phyloP scores from a whole-genome alignment of 2,113 vertebrate genomes.

The Callospermophilus lateralis region DNA sequence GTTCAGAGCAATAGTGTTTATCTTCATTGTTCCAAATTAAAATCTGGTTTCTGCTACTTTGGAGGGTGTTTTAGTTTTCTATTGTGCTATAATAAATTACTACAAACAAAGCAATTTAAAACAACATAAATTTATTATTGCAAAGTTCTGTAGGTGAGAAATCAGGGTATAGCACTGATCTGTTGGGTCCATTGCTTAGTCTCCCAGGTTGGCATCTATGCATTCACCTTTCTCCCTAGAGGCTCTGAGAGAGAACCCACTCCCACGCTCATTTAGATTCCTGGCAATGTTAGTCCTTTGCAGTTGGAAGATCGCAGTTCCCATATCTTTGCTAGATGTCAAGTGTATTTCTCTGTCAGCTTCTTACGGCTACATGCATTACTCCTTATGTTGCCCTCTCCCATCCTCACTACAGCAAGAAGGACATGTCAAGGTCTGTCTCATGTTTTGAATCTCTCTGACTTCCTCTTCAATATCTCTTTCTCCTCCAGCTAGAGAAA shows the following conservation, averaged over 20 bases:
- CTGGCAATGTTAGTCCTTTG: background rate
- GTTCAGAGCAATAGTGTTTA: background rate
- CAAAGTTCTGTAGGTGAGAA: background rate
- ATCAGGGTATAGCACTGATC: background rate
- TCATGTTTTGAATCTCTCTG: background rate
- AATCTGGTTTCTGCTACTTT: background rate
- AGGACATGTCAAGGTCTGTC: background rate
- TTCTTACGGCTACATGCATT: background rate
- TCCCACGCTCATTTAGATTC: background rate
- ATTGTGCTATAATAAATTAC: background rate
- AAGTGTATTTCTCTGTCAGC: background rate
- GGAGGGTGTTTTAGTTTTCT: background rate
- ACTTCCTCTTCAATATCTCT: background rate
- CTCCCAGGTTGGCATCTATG: background rate
- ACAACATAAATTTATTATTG: background rate
- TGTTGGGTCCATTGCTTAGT: background rate
- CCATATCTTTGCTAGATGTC: background rate
- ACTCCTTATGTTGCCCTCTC: background rate
- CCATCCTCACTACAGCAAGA: background rate
- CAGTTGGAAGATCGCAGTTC: background rate
- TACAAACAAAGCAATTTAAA: background rate
- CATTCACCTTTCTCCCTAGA: background rate
- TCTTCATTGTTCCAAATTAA: background rate
- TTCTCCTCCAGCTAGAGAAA: background rate
- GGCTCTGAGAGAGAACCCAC: background rate